Evolutionary conservation across 2,888 invertebrate species (phyloP), one percentile per base, ranked within the genome.

Genomic region (Plagodis dolabraria): DNA sequence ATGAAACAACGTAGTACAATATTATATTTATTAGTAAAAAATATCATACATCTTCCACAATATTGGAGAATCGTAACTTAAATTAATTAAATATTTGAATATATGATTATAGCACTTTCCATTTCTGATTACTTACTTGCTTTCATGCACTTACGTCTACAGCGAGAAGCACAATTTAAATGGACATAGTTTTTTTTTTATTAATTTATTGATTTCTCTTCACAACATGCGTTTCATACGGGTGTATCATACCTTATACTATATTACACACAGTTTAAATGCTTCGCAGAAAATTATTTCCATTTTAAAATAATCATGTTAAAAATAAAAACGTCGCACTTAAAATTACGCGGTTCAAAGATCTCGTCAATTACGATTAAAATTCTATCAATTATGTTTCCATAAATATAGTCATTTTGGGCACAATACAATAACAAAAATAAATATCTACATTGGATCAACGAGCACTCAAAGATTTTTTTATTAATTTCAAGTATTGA

Each of bases 1-100:
- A 85, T 83, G 75, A 89, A 89, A 89, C 82, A 62, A 75, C 55
- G 50, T 52, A 62, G 52, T 92, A 92, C 87, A 92, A 91, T 92
- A 92, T 92, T 92, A 92, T 92, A 92, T 92, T 92, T 92, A 92
- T 92, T 92, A 92, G 92, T 92, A 92, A 92, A 92, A 92, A 92
- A 92, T 92, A 92, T 92, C 89, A 92, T 92, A 92, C 92, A 92
- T 92, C 92, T 91, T 92, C 92, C 92, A 91, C 90, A 92, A 91
- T 91, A 90, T 90, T 89, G 92, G 91, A 91, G 90, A 92, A 91
- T 90, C 83, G 71, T 91, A 91, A 92, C 91, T 92, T 91, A 92
- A 80, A 90, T 87, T 88, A 85, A 82, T 88, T 89, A 87, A 88
- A 88, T 87, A 92, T 89, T 90, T 89, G 89, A 91, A 90, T 90